phyloP scores from a whole-genome alignment of 2,113 vertebrate species.

The Ptyas mucosa region DNA sequence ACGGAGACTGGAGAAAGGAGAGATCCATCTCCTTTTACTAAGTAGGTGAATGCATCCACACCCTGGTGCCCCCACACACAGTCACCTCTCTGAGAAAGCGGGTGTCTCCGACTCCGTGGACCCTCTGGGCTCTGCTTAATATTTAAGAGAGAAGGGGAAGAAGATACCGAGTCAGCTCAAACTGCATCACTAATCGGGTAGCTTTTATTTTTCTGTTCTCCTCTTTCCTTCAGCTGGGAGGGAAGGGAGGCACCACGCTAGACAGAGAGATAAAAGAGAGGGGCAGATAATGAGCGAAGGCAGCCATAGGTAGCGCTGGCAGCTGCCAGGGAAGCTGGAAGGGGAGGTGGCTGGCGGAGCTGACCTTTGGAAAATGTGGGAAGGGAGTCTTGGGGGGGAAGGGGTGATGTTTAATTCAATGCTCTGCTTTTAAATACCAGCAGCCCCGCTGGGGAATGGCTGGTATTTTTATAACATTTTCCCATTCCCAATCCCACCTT shows the following conservation, averaged over 20 bases:
- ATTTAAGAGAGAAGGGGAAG: background rate
- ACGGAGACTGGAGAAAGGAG: conserved; percentile 1
- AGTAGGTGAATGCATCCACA: background rate
- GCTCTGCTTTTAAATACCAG: conserved; percentile 19
- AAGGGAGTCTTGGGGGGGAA: background rate
- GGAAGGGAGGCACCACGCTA: background rate
- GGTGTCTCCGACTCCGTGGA: background rate
- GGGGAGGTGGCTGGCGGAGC: background rate
- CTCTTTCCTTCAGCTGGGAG: background rate
- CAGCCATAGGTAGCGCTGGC: background rate
- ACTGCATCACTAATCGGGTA: background rate
- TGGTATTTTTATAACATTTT: conserved; percentile 31
- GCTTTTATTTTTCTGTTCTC: background rate
- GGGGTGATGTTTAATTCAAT: conserved; percentile 8
- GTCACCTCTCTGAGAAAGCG: conserved; percentile 27
- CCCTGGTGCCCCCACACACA: background rate
- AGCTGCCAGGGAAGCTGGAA: background rate
- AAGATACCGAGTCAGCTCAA: background rate
- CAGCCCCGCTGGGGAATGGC: background rate
- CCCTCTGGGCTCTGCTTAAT: background rate
- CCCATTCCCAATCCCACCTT: conserved; percentile 3
- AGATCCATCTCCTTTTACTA: background rate
- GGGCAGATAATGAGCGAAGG: background rate
- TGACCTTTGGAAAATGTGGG: conserved; percentile 20
- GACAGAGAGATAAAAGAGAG: background rate